These are phyloP conservation scores for Egretta garzetta DNA, from an alignment of 2,113 vertebrate species.

Conservation along the genomic window DNA sequence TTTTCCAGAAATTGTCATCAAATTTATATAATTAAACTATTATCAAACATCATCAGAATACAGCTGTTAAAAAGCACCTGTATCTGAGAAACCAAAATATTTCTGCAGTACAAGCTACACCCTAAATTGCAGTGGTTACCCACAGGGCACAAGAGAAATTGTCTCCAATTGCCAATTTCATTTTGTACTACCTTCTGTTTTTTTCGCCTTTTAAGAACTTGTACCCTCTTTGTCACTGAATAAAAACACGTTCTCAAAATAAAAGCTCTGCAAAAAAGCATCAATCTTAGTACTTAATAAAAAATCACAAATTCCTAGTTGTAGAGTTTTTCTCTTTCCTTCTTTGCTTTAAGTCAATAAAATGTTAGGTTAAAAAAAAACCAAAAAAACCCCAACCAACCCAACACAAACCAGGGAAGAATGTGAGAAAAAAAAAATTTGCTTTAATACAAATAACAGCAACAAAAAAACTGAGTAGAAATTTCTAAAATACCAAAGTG, in stretches of 20 bases:
- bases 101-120: rapidly evolving
- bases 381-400: too few species aligned
- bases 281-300: not conserved
- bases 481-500: not conserved
- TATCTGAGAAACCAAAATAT: not conserved
- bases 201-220: not conserved
- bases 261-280: not conserved
- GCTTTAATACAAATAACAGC: not conserved
- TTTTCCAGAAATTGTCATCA: not conserved
- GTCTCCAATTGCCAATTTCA: not conserved
- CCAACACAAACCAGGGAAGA: not conserved
- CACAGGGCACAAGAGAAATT: not conserved
- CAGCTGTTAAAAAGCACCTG: not conserved
- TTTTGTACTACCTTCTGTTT: not conserved
- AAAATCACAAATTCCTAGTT: not conserved
- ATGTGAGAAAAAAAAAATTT: rapidly evolving
- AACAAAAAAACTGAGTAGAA: not conserved
- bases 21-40: not conserved
- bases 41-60: not conserved
- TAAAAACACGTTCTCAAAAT: not conserved
- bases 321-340: not conserved
- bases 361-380: not conserved
- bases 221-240: not conserved
- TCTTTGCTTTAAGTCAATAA: not conserved
- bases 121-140: not conserved